A percentile compares a stretch with the other conserved stretches of the same genome.
phyloP scores from a whole-genome alignment of 1,140 invertebrate genomes.

The Drosophila varians region DNA sequence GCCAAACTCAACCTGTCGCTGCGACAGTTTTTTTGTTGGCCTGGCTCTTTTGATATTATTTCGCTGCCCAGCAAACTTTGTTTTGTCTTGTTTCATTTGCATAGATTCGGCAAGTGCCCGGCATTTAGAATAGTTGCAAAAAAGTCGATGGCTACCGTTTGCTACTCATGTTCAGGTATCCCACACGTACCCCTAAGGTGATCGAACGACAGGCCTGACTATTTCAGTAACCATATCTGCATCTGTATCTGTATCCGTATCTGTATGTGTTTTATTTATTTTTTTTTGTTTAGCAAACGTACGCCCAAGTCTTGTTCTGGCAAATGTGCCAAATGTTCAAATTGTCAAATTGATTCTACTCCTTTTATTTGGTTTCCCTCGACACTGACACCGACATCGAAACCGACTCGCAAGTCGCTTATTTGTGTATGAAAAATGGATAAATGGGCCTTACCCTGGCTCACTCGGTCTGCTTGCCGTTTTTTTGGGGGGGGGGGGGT shows the following conservation, averaged over 20 bases:
- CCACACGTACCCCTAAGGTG: slow-evolving; percentile 22
- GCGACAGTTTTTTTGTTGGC: slow-evolving; percentile 41
- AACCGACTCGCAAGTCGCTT: slow-evolving; percentile 32
- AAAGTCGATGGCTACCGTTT: slow-evolving; percentile 42
- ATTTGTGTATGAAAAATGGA: slow-evolving; percentile 23
- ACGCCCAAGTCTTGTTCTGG: slow-evolving; percentile 58
- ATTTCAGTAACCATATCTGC: slow-evolving; percentile 38
- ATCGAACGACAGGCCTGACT: slow-evolving; percentile 32
- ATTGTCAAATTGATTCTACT: slow-evolving; percentile 73
- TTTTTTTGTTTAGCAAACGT: slow-evolving; percentile 11
- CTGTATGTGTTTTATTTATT: slow-evolving; percentile 2
- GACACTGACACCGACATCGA: slow-evolving; percentile 42
- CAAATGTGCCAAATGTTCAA: slow-evolving; percentile 69
- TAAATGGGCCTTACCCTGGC: slow-evolving; percentile 36
- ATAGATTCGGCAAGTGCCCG: slow-evolving; percentile 70
- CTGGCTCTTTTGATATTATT: slow-evolving; percentile 10
- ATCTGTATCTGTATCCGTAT: slow-evolving; percentile 10
- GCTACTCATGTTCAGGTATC: neutral
- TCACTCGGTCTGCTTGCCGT: neutral
- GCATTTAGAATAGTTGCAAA: slow-evolving; percentile 69
- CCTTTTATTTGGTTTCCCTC: slow-evolving; percentile 22
- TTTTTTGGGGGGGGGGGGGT: slow-evolving; percentile 51
- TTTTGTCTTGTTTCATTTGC: slow-evolving; percentile 66
- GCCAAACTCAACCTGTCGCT: slow-evolving; percentile 59
- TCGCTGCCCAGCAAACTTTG: slow-evolving; percentile 18